Conservation (phyloP, 2,797 vertebrate species). For the Hoplostethus mediterraneus region DNA sequence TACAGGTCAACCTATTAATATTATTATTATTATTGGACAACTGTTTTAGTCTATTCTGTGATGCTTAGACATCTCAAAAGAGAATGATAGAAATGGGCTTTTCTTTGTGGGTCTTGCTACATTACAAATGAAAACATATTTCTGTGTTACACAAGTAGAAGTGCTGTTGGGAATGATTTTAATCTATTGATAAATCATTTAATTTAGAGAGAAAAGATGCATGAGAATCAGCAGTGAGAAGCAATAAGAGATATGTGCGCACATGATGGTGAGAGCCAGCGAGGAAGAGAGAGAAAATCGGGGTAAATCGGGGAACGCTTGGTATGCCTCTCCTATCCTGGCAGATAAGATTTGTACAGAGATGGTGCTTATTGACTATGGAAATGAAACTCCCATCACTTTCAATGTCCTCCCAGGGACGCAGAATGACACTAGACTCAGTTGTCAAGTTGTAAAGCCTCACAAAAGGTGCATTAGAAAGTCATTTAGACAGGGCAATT, state of each 20-base stretch:
- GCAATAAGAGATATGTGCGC: neutral
- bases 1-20: no score
- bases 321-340: neutral
- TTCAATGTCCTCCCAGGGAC: neutral
- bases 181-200: slow-evolving; percentile 2
- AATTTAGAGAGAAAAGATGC: slow-evolving; percentile 1
- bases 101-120: neutral
- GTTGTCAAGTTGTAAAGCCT: slow-evolving; percentile 35
- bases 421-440: slow-evolving; percentile 24
- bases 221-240: neutral
- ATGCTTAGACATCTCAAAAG: no score
- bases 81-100: neutral
- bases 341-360: neutral
- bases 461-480: slow-evolving; percentile 56
- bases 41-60: no score
- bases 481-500: slow-evolving; percentile 42
- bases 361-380: slow-evolving; percentile 4
- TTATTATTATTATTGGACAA: no score
- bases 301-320: neutral
- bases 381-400: slow-evolving; percentile 12
- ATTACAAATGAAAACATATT: slow-evolving; percentile 12
- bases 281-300: neutral
- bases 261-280: slow-evolving; percentile 2
- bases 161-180: neutral
- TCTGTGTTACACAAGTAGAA: neutral